These are phyloP conservation scores for Caenorhabditis virilis DNA, from an alignment of 2,888 invertebrate genomes.

Conservation along the genomic window DNA sequence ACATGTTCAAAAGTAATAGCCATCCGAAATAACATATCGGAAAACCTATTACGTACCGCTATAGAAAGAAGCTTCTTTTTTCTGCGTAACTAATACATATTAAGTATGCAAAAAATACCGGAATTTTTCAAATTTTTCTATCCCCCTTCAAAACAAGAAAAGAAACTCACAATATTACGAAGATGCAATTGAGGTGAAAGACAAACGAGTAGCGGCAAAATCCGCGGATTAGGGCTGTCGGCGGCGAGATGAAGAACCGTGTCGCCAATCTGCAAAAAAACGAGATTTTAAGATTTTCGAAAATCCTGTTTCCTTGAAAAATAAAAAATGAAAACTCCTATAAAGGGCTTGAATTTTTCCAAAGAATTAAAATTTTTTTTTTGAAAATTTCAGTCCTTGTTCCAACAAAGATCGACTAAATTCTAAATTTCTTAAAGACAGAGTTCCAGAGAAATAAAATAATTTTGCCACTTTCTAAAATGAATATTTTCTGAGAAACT, in stretches of 20 bases:
- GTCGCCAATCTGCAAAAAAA: conserved; percentile 71
- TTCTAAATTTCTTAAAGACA: no score
- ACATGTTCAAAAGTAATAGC: no score
- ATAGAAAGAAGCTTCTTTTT: neutral
- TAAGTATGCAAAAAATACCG: neutral
- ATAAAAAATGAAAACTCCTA: conserved; percentile 1
- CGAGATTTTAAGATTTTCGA: neutral
- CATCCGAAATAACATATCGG: no score
- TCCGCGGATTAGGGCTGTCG: conserved; percentile 72
- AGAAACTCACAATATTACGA: conserved; percentile 64
- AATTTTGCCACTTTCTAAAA: no score
- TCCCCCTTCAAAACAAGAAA: neutral
- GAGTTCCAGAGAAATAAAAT: no score
- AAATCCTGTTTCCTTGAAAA: no score
- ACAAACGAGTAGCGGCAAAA: conserved; percentile 68
- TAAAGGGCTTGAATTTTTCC: no score
- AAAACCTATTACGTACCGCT: no score
- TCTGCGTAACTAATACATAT: neutral
- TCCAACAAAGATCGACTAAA: no score
- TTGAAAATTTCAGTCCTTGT: no score
- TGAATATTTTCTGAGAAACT: no score
- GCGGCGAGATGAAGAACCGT: conserved; percentile 73
- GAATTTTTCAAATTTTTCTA: conserved; percentile 3
- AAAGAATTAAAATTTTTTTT: no score
- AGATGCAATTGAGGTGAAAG: conserved; percentile 69